phyloP scores from a whole-genome alignment of 2,888 invertebrate species.

The Ischnus inquisitorius region DNA sequence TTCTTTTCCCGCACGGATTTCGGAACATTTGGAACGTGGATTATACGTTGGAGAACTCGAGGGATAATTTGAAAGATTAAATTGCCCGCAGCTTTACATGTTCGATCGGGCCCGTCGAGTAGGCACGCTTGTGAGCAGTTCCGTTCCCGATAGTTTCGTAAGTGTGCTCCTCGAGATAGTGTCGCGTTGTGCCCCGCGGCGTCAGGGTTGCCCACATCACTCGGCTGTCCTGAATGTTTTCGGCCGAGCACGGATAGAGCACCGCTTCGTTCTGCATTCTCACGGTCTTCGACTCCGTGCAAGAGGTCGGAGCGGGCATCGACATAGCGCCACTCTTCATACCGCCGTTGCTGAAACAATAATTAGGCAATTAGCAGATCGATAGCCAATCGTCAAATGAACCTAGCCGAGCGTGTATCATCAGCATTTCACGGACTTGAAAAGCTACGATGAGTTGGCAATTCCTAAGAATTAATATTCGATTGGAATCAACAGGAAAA shows the following conservation, averaged over 20 bases:
- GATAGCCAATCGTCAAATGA: not conserved
- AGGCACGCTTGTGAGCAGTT: conserved; percentile 76
- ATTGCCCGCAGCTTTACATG: conserved; percentile 84
- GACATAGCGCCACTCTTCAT: conserved; percentile 82
- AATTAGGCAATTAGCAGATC: not conserved
- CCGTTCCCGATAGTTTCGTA: conserved; percentile 83
- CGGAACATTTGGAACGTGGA: conserved; percentile 52
- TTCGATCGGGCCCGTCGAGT: conserved; percentile 84
- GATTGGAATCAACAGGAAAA: not conserved
- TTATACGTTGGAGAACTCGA: conserved; percentile 37
- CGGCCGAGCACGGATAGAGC: conserved; percentile 87
- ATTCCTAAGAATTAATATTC: too few species aligned
- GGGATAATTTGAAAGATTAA: conserved; percentile 44
- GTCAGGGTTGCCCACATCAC: conserved; percentile 94
- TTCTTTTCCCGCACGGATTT: conserved; percentile 27
- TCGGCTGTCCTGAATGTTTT: conserved; percentile 89
- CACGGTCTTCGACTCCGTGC: conserved; percentile 81
- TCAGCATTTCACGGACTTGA: too few species aligned
- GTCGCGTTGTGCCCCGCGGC: conserved; percentile 92
- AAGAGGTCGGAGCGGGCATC: conserved; percentile 80
- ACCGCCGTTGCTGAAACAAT: conserved; percentile 77
- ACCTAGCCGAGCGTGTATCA: too few species aligned
- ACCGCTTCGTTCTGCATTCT: conserved; percentile 87
- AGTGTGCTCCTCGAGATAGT: conserved; percentile 86
- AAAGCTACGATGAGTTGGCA: too few species aligned